Evolutionary conservation across 2,888 invertebrate genomes (phyloP).

Genomic region (Cylindroiulus punctatus): DNA sequence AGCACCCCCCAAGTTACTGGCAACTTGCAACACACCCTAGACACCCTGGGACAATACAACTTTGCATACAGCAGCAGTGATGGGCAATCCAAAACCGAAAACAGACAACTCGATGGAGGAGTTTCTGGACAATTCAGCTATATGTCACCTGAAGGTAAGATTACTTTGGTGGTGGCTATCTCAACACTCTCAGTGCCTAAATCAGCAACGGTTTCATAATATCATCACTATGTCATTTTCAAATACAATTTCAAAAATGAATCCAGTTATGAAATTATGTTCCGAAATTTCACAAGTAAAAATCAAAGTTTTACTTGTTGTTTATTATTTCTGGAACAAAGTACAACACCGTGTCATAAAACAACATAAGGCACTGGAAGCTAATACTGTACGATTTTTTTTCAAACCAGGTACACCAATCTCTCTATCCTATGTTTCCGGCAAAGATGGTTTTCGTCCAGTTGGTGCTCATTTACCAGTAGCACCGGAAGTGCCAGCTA

Average conservation of each 20-base stretch:
- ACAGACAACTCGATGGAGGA: slow-evolving; percentile 74
- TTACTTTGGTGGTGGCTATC: background rate
- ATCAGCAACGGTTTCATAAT: too few species aligned
- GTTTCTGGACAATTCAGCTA: slow-evolving; percentile 78
- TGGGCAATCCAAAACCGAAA: slow-evolving; percentile 76
- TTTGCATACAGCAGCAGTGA: slow-evolving; percentile 80
- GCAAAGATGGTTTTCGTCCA: slow-evolving; percentile 69
- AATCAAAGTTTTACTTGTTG: too few species aligned
- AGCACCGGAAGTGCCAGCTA: slow-evolving; percentile 49
- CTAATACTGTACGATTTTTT: background rate
- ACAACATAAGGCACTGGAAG: too few species aligned
- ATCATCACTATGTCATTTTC: too few species aligned
- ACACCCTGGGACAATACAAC: slow-evolving; percentile 72
- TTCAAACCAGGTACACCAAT: slow-evolving; percentile 68
- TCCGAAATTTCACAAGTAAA: too few species aligned
- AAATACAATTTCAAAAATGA: too few species aligned
- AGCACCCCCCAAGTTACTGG: slow-evolving; percentile 43
- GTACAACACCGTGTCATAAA: too few species aligned
- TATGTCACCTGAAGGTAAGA: slow-evolving; percentile 70
- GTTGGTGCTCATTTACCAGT: slow-evolving; percentile 57
- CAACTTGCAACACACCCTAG: slow-evolving; percentile 76
- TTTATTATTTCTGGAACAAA: too few species aligned
- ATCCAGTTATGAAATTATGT: too few species aligned
- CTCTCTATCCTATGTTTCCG: slow-evolving; percentile 72
- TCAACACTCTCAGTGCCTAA: too few species aligned